These are phyloP conservation scores for Brachirus orientalis DNA, from an alignment of 2,113 vertebrate species.

Conservation along the genomic window DNA sequence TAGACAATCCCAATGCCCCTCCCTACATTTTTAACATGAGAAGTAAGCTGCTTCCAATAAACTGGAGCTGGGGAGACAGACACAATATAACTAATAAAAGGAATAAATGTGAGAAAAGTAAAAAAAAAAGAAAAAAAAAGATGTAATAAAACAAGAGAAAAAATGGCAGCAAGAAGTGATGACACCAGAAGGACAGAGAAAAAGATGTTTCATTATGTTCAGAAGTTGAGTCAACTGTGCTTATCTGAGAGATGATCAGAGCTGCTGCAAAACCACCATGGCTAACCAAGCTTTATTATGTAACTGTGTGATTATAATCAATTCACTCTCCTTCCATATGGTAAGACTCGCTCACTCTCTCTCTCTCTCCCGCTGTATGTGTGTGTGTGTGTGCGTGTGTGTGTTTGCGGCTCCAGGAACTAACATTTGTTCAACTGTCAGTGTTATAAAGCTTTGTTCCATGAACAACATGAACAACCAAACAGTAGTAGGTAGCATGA, in stretches of 20 bases:
- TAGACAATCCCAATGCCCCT: no score
- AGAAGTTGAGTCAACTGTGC: background rate
- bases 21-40: no score
- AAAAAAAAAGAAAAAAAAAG: no score
- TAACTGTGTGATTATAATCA: slow-evolving; percentile 51
- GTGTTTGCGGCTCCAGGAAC: background rate
- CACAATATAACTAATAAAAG: no score
- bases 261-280: no score
- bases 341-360: no score
- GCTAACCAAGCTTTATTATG: slow-evolving; percentile 8
- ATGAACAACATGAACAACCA: slow-evolving; percentile 14
- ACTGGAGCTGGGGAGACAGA: background rate
- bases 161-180: background rate
- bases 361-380: no score
- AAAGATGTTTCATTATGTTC: background rate
- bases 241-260: no score
- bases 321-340: slow-evolving; percentile 42
- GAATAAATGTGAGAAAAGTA: background rate
- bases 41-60: background rate
- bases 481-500: background rate
- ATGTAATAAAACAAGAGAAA: background rate
- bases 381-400: no score
- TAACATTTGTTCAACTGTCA: slow-evolving; percentile 6
- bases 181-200: background rate
- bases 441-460: slow-evolving; percentile 10